Conservation (phyloP, 1,140 invertebrate species). For the Carposina sasakii region DNA sequence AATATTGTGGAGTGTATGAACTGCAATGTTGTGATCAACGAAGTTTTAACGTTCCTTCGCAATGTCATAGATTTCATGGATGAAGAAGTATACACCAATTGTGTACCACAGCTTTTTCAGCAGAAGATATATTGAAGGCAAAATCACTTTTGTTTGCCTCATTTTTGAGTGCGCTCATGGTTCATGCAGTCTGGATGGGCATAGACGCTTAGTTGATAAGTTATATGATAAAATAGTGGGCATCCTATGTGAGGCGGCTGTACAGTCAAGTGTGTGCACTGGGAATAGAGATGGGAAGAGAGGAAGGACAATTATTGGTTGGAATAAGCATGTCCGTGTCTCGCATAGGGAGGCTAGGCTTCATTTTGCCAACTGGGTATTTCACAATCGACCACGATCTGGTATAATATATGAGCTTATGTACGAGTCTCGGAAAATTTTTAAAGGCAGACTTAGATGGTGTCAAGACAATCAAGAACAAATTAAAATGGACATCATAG, state of each 20-base stretch:
- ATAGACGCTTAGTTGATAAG: neutral
- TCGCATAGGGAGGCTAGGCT: neutral
- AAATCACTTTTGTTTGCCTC: too few relatives aligned
- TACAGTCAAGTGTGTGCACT: too few relatives aligned
- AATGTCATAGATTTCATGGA: too few relatives aligned
- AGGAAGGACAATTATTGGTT: neutral
- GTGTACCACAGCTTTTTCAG: too few relatives aligned
- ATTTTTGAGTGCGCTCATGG: neutral
- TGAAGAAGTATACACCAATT: too few relatives aligned
- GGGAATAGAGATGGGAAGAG: neutral
- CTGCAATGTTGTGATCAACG: too few relatives aligned
- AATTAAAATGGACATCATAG: conserved; percentile 4
- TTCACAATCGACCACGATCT: neutral
- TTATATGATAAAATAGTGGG: neutral
- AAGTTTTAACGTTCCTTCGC: too few relatives aligned
- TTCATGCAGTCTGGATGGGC: neutral
- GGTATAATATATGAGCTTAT: neutral
- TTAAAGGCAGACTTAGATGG: neutral
- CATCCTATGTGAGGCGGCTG: neutral
- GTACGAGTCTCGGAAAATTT: neutral
- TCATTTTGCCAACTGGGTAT: neutral
- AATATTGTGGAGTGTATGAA: too few relatives aligned
- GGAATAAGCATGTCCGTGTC: neutral
- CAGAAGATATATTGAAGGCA: too few relatives aligned
- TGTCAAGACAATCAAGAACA: neutral